Conservation (phyloP, 1,140 invertebrate genomes). For the Adelges cooleyi region DNA sequence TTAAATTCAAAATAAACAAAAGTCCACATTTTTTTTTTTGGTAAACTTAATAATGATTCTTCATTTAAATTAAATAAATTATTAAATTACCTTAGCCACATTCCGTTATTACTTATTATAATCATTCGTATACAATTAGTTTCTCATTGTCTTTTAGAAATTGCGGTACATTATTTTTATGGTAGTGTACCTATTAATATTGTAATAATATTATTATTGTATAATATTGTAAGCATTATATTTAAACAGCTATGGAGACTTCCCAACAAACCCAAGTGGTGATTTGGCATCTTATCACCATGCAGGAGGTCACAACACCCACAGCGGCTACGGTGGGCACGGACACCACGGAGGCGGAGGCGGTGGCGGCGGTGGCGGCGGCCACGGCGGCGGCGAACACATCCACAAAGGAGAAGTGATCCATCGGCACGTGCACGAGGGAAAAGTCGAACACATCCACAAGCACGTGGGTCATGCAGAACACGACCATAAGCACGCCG, state of each 20-base stretch:
- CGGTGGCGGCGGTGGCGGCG: constrained; percentile 28
- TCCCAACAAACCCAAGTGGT: background rate
- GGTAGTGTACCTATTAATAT: no score
- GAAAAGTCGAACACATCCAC: constrained; percentile 31
- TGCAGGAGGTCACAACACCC: background rate
- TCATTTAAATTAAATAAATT: no score
- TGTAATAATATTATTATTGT: no score
- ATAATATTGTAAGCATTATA: no score
- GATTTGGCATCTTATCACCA: background rate
- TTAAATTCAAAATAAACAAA: no score
- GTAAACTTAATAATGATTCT: no score
- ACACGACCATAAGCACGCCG: constrained; percentile 30
- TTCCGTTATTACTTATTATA: no score
- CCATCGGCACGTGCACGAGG: constrained; percentile 31
- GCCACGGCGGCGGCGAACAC: constrained; percentile 25
- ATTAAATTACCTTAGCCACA: no score
- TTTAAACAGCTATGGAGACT: constrained; percentile 8
- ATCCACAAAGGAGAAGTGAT: constrained; percentile 31
- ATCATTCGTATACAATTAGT: no score
- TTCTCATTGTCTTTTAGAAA: no score
- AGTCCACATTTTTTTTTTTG: no score
- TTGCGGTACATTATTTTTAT: no score
- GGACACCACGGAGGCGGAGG: background rate
- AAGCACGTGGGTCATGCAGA: constrained; percentile 30
- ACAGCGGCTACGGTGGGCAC: constrained; percentile 18